These are phyloP conservation scores for Loxodonta africana DNA, from an alignment of 2,113 vertebrate genomes.

Conservation along the genomic window DNA sequence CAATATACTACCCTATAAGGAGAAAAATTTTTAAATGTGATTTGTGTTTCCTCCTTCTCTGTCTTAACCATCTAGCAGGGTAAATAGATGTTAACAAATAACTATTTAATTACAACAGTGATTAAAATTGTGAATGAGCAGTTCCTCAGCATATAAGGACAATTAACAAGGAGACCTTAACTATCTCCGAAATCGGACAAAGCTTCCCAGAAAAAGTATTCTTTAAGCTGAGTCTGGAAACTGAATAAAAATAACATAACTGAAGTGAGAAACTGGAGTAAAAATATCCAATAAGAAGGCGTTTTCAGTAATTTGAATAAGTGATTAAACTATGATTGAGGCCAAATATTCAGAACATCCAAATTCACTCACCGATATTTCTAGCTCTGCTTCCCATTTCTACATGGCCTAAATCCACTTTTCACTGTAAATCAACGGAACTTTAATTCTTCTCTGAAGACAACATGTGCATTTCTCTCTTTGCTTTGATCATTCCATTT, in stretches of 20 bases:
- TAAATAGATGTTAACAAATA: constrained; percentile 14
- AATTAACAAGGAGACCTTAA: neutral
- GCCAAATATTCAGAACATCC: neutral
- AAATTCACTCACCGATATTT: neutral
- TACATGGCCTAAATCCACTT: neutral
- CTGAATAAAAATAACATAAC: neutral
- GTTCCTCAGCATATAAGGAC: neutral
- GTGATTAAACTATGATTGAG: neutral
- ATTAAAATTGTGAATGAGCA: neutral
- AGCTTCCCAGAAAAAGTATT: neutral
- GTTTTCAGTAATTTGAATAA: neutral
- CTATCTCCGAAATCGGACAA: neutral
- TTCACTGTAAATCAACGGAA: neutral
- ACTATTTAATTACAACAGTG: neutral
- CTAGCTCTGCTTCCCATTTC: neutral
- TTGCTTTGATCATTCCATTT: neutral
- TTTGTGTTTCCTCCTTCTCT: neutral
- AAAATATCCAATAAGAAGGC: neutral
- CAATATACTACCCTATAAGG: neutral
- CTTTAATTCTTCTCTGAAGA: neutral
- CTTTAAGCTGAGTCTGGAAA: neutral
- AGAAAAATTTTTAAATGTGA: neutral
- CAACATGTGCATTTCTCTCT: neutral
- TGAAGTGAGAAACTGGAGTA: neutral
- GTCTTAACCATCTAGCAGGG: neutral